Evolutionary conservation across 2,797 vertebrate species (phyloP).

Genomic region (Danio jaintianensis): DNA sequence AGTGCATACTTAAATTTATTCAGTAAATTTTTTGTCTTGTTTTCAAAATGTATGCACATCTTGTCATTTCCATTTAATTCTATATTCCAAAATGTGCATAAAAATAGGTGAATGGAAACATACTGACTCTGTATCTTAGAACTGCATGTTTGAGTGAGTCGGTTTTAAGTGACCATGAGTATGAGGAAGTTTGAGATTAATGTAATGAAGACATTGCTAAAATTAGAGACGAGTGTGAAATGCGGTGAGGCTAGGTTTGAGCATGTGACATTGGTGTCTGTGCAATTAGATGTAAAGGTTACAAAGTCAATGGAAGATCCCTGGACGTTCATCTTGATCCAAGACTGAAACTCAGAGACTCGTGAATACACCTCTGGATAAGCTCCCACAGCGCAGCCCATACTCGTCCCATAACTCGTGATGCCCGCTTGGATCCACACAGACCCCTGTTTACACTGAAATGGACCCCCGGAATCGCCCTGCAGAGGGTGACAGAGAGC

Average conservation of each 20-base stretch:
- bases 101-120: no score
- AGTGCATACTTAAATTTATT: no score
- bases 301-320: conserved; percentile 59
- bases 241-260: neutral
- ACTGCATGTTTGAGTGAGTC: neutral
- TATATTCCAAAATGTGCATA: no score
- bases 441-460: conserved; percentile 70
- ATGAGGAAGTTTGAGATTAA: neutral
- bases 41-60: no score
- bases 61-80: no score
- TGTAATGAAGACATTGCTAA: conserved; percentile 21
- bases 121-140: neutral
- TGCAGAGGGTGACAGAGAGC: conserved; percentile 46
- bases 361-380: conserved; percentile 71
- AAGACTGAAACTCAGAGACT: conserved; percentile 70
- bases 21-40: no score
- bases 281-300: conserved; percentile 57
- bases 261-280: conserved; percentile 62
- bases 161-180: neutral
- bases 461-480: conserved; percentile 78
- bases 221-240: neutral
- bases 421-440: conserved; percentile 73
- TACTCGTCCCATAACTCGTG: conserved; percentile 64
- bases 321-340: conserved; percentile 60
- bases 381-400: conserved; percentile 62